These are phyloP conservation scores for Ctenomys sociabilis DNA, from an alignment of 2,113 vertebrate genomes.

Conservation along the genomic window DNA sequence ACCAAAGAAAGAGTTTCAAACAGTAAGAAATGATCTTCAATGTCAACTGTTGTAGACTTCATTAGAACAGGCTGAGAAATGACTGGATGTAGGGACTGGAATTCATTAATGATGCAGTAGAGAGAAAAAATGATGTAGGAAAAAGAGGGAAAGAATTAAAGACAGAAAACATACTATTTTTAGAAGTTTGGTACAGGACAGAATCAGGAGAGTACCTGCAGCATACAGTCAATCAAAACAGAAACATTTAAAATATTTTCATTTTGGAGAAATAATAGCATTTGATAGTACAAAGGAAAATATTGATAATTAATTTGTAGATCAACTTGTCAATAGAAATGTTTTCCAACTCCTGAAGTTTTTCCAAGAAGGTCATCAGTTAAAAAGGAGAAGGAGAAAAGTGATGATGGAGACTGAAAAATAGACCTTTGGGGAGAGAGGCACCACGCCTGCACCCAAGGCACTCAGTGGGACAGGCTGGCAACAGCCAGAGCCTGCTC, in stretches of 20 bases:
- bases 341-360: background rate
- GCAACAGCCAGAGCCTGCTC: no score
- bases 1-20: background rate
- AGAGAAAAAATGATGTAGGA: background rate
- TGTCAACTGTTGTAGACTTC: rapidly evolving
- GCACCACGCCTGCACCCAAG: background rate
- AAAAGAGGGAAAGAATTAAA: background rate
- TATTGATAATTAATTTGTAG: background rate
- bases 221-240: background rate
- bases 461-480: background rate
- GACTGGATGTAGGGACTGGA: background rate
- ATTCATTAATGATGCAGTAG: background rate
- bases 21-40: background rate
- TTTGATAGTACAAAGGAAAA: background rate
- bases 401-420: background rate
- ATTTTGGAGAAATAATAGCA: background rate
- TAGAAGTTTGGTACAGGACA: background rate
- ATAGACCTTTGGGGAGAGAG: background rate
- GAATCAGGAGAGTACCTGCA: background rate
- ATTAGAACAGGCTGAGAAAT: background rate
- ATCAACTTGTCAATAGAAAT: background rate
- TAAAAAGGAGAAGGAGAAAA: background rate
- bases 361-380: background rate
- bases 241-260: background rate
- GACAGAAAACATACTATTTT: background rate